Evolutionary conservation across 2,888 invertebrate genomes (phyloP).

Genomic region (Drosophila falleni): DNA sequence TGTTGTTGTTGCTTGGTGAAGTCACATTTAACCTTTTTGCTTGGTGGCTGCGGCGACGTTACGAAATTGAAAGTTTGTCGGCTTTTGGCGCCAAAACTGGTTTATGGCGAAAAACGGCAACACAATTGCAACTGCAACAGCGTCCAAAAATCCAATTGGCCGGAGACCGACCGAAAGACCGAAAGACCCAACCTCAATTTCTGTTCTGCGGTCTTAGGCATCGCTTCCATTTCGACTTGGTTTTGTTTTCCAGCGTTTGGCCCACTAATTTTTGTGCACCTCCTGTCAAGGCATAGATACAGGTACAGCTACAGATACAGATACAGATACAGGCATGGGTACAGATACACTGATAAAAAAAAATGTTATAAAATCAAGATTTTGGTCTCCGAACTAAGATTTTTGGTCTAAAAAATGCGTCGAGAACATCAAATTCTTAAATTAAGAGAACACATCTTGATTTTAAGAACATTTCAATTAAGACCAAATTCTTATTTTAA

Average conservation of each 20-base stretch:
- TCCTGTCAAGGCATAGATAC: conserved; percentile 41
- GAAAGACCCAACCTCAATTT: conserved; percentile 62
- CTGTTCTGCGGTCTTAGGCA: conserved; percentile 37
- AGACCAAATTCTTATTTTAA: too few relatives aligned
- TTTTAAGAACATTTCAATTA: too few relatives aligned
- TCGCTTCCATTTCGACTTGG: conserved; percentile 23
- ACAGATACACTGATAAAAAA: too few relatives aligned
- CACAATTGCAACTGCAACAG: conserved; percentile 20
- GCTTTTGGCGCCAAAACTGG: conserved; percentile 68
- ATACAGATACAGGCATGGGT: background rate
- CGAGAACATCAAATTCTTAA: too few relatives aligned
- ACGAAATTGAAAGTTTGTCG: conserved; percentile 76
- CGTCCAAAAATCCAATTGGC: conserved; percentile 32
- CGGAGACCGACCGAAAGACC: conserved; percentile 29
- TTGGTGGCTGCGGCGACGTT: conserved; percentile 41
- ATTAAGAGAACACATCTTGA: too few relatives aligned
- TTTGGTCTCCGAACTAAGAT: too few relatives aligned
- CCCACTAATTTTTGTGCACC: conserved; percentile 57
- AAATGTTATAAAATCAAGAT: too few relatives aligned
- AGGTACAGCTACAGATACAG: background rate
- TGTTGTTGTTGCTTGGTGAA: conserved; percentile 9
- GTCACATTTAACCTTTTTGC: conserved; percentile 71
- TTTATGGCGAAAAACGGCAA: conserved; percentile 40
- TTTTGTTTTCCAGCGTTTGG: conserved; percentile 33
- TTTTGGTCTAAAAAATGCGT: too few relatives aligned